Evolutionary conservation across 1,140 invertebrate species (phyloP).

Genomic region (Octopus sinensis): DNA sequence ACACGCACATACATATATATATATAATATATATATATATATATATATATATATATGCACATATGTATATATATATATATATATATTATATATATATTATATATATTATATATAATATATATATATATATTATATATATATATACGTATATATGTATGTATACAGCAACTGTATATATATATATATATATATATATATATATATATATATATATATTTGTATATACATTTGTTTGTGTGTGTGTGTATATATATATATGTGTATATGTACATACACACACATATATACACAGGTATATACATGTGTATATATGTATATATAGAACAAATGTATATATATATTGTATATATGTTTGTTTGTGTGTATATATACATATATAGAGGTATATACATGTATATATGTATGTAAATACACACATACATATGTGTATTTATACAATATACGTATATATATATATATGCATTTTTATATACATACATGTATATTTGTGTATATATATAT

Average conservation of each 20-base stretch:
- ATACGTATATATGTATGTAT: conserved; percentile 2
- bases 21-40: no score
- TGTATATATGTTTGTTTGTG: no score
- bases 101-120: no score
- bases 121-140: conserved; percentile 11
- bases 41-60: no score
- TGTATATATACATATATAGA: no score
- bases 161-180: not conserved
- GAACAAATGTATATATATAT: no score
- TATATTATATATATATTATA: no score
- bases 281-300: not conserved
- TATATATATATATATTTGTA: not conserved
- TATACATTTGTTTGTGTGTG: not conserved
- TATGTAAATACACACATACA: not conserved
- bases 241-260: not conserved
- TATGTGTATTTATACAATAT: not conserved
- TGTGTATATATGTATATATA: not conserved
- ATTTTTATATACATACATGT: not conserved
- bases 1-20: no score
- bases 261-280: not conserved
- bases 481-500: not conserved
- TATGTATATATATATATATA: no score
- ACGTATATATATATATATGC: not conserved
- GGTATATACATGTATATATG: not conserved
- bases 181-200: not conserved